Evolutionary conservation across 2,797 vertebrate species (phyloP).

Genomic region (Sebastes hubbsi): DNA sequence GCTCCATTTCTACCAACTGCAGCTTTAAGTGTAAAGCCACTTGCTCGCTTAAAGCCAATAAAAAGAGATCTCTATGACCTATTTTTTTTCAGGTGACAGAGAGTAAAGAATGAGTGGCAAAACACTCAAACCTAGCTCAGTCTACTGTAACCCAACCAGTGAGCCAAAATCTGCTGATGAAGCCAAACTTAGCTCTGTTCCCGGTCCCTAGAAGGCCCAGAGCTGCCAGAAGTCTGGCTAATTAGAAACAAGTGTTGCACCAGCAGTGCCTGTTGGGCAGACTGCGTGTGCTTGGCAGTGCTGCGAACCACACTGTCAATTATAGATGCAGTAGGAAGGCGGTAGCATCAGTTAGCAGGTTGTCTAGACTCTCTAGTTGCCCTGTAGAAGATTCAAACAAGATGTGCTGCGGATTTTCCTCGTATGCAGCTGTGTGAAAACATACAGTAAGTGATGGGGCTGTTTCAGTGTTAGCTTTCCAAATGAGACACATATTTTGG

Average conservation of each 20-base stretch:
- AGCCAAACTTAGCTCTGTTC: background rate
- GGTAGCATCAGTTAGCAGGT: slow-evolving; percentile 34
- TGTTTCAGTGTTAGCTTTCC: slow-evolving; percentile 16
- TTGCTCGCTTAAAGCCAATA: background rate
- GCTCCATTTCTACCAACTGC: too few species aligned
- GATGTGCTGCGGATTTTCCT: slow-evolving; percentile 39
- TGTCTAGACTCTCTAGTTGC: slow-evolving; percentile 30
- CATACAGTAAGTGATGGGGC: background rate
- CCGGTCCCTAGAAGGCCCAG: background rate
- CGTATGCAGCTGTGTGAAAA: slow-evolving; percentile 38
- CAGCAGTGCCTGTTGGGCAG: slow-evolving; percentile 30
- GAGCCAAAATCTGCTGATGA: slow-evolving; percentile 23
- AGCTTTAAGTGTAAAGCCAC: background rate
- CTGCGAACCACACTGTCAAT: slow-evolving; percentile 26
- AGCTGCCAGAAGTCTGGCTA: slow-evolving; percentile 41
- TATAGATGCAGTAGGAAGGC: slow-evolving; percentile 20
- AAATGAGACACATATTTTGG: slow-evolving; percentile 23
- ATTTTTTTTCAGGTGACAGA: slow-evolving; percentile 33
- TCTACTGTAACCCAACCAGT: slow-evolving; percentile 4
- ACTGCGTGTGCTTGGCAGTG: slow-evolving; percentile 29
- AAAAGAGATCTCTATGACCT: slow-evolving; percentile 7
- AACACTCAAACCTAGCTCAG: slow-evolving; percentile 3
- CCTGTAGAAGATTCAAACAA: slow-evolving; percentile 52
- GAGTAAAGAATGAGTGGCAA: slow-evolving; percentile 8
- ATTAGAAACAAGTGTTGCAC: slow-evolving; percentile 64